These are phyloP conservation scores for Isichthys henryi DNA, from an alignment of 2,113 vertebrate species.

Conservation along the genomic window DNA sequence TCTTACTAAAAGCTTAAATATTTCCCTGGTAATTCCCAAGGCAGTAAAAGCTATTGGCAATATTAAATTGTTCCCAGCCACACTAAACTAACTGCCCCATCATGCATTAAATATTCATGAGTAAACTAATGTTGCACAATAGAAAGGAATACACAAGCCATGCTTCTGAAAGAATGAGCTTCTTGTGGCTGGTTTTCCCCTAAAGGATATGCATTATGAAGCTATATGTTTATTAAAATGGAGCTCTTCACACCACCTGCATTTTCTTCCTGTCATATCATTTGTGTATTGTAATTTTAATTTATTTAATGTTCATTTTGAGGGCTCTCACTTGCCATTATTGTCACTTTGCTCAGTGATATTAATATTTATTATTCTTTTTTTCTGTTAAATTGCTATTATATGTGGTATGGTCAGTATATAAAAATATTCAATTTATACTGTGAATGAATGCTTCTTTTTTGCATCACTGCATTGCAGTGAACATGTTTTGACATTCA, in stretches of 20 bases:
- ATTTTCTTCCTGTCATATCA: neutral
- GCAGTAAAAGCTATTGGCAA: conserved; percentile 33
- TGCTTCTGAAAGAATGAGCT: conserved; percentile 13
- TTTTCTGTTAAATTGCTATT: neutral
- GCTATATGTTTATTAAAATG: conserved; percentile 4
- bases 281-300: neutral
- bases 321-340: neutral
- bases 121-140: conserved; percentile 17
- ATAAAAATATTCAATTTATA: too few species aligned
- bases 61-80: conserved; percentile 33
- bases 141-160: conserved; percentile 10
- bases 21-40: conserved; percentile 32
- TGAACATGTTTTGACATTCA: neutral
- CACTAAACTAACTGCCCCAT: conserved; percentile 23
- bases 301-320: neutral
- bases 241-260: neutral
- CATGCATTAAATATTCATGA: conserved; percentile 35
- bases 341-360: neutral
- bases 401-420: neutral
- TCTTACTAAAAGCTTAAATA: conserved; percentile 26
- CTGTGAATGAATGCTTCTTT: neutral
- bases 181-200: neutral
- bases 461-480: neutral
- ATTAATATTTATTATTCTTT: neutral
- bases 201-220: neutral